Evolutionary conservation across 1,140 invertebrate species (phyloP), one percentile per base, ranked within the genome.

Genomic region (Drosophila serrata): DNA sequence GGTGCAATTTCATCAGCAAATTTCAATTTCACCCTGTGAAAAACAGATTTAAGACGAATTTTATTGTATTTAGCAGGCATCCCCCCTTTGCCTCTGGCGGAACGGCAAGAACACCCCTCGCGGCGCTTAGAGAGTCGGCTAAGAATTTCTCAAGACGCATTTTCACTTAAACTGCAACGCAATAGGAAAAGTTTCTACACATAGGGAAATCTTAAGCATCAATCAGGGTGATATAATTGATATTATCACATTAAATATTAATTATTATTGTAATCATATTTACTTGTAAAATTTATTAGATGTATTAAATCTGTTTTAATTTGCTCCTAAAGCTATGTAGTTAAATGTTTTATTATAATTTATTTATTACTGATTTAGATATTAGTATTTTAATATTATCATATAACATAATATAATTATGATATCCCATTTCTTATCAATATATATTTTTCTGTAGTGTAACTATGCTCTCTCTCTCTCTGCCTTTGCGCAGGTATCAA

Each of bases 1-100:
- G 70, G 72, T 87, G 81, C 73, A 84, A 90, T 88, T 88, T 88
- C 84, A 72, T 88, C 84, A 88, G 85, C 82, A 55, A 55, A 55
- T 55, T 55, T 55, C 51, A 55, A 55, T 55, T 55, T 55, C 75
- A 59, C 31, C 58, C 29, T 31, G 17, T 63, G 56, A 74, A 78
- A 78, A 70, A 63, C 63, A 80, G 48, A 76, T 43, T 63, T 72
- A 42, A n/a, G 48, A 53, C 13, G 51, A 79, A 64, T 68, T 51
- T 42, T 13, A 51, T 40, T 22, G 37, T 17, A 33, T 35, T 13
- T 35, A 65, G 35, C 35, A 27, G 35, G 2, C 7, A 7, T 22
- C 13, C 61, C 64, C 60, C 61, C 22, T 35, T 37, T 55, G 51
- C 51, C 51, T 6, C 33, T 24, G 35, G 19, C 65, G n/a, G n/a